A percentile compares a stretch with the other conserved stretches of the same genome.
Evolutionary conservation across 2,797 vertebrate species (phyloP).

Genomic region (Prionace glauca): DNA sequence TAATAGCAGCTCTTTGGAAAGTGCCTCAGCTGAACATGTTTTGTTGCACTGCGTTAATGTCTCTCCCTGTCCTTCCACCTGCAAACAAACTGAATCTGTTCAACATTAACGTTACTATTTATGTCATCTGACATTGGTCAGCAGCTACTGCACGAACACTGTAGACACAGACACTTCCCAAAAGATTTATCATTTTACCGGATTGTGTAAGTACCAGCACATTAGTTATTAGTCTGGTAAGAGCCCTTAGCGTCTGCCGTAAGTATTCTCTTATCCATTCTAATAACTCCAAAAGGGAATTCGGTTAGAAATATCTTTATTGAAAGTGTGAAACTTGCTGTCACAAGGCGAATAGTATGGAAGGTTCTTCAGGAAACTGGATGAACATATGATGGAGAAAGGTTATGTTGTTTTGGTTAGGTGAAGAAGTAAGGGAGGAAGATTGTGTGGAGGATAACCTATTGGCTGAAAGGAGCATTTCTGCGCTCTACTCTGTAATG

Average conservation of each 20-base stretch:
- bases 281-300: neutral
- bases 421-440: neutral
- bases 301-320: neutral
- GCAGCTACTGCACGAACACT: neutral
- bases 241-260: neutral
- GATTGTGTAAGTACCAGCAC: neutral
- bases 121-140: neutral
- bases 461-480: no score
- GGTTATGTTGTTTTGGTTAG: neutral
- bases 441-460: neutral
- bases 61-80: neutral
- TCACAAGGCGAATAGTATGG: neutral
- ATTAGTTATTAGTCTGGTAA: neutral
- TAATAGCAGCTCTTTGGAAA: neutral
- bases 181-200: neutral
- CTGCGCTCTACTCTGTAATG: no score
- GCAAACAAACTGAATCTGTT: neutral
- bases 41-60: neutral
- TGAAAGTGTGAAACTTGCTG: neutral
- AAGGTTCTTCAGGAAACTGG: neutral
- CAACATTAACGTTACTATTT: neutral
- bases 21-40: neutral
- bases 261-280: neutral
- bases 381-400: neutral
- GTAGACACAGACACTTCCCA: neutral